Conservation (phyloP, 2,113 vertebrate species). For the Chaetura pelagica region DNA sequence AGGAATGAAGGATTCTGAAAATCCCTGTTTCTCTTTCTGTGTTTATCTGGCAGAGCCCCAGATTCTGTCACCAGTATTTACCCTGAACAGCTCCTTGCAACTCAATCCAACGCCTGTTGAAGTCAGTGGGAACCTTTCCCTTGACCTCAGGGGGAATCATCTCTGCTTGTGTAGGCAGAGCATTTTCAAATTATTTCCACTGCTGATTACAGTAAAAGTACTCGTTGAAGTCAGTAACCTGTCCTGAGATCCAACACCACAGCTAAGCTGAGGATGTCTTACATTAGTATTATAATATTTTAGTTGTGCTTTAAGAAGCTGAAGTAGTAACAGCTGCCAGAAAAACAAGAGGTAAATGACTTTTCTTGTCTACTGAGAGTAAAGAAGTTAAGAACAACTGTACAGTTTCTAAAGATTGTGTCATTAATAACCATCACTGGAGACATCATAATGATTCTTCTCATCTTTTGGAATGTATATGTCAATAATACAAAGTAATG, state of each 20-base stretch:
- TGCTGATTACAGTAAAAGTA: not conserved
- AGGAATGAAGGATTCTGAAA: slow-evolving; percentile 29
- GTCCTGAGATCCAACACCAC: not conserved
- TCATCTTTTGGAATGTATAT: slow-evolving; percentile 56
- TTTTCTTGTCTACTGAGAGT: slow-evolving; percentile 54
- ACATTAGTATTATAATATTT: not conserved
- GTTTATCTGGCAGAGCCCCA: slow-evolving; percentile 33
- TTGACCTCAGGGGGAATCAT: slow-evolving; percentile 25
- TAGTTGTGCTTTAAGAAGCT: slow-evolving; percentile 12
- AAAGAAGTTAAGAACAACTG: slow-evolving; percentile 43
- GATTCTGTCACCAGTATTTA: slow-evolving; percentile 32
- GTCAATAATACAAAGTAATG: slow-evolving; percentile 40
- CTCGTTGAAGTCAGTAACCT: slow-evolving; percentile 39
- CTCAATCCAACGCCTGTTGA: slow-evolving; percentile 49
- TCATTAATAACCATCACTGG: slow-evolving; percentile 27
- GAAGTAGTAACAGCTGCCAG: slow-evolving; percentile 62
- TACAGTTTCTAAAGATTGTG: slow-evolving; percentile 54
- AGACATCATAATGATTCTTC: slow-evolving; percentile 23
- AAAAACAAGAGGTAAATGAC: slow-evolving; percentile 41
- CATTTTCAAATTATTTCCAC: slow-evolving; percentile 54
- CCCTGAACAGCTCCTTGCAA: not conserved
- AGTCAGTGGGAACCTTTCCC: slow-evolving; percentile 54
- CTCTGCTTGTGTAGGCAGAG: slow-evolving; percentile 52
- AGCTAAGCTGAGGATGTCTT: slow-evolving; percentile 9
- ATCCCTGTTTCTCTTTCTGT: slow-evolving; percentile 29